phyloP scores from a whole-genome alignment of 2,888 invertebrate species.

The Conus canariensis region DNA sequence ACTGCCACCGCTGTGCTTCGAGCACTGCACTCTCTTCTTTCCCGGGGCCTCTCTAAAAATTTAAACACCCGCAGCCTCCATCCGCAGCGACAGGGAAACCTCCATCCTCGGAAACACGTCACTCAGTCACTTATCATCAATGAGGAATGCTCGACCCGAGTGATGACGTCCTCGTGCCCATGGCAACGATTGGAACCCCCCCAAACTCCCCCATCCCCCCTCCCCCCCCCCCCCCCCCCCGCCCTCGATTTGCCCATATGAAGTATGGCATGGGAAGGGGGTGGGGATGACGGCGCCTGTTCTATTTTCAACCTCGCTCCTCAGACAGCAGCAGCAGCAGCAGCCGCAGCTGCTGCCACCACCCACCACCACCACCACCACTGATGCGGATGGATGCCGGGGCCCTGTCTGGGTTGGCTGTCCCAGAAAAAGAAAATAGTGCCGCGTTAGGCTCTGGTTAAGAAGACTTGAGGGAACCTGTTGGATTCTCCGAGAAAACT shows the following conservation, averaged over 20 bases:
- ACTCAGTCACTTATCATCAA: not conserved
- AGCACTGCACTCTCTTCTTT: not conserved
- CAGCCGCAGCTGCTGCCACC: not conserved
- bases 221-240: not conserved
- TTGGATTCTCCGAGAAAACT: not conserved
- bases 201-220: no score
- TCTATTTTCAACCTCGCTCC: not conserved
- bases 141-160: not conserved
- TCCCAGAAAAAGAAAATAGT: not conserved
- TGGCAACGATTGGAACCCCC: not conserved
- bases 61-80: not conserved
- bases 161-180: not conserved
- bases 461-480: not conserved
- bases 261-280: not conserved
- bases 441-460: not conserved
- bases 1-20: not conserved
- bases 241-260: not conserved
- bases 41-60: not conserved
- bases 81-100: not conserved
- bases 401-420: not conserved
- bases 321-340: not conserved
- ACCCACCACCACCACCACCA: not conserved
- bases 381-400: not conserved
- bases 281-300: not conserved
- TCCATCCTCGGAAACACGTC: not conserved